Evolutionary conservation across 2,797 vertebrate species (phyloP).

Genomic region (Bovichtus variegatus): DNA sequence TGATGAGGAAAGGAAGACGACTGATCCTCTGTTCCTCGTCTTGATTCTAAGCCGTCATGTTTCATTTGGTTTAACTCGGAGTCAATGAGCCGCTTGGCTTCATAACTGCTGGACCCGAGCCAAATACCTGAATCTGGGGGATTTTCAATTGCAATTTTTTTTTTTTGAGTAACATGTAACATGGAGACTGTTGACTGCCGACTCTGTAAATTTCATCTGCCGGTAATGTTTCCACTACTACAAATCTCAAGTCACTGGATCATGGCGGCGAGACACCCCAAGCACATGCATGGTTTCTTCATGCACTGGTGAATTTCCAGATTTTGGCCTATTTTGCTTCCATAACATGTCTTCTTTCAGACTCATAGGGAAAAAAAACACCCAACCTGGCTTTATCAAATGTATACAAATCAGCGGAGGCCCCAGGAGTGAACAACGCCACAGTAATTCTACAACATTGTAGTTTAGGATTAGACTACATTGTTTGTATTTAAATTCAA

Average conservation of each 20-base stretch:
- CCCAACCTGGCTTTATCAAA: no score
- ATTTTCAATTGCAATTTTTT: constrained; percentile 7
- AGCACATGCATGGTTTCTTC: no score
- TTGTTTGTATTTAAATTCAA: background rate
- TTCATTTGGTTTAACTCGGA: constrained; percentile 3
- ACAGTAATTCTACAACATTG: background rate
- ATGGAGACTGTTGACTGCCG: no score
- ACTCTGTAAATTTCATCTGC: no score
- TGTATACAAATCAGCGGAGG: no score
- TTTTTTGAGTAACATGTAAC: no score
- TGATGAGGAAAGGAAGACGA: background rate
- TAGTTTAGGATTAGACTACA: background rate
- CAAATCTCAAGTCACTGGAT: background rate
- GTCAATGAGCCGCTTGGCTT: background rate
- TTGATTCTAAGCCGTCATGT: background rate
- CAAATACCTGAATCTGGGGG: constrained; percentile 6
- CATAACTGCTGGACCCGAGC: constrained; percentile 7
- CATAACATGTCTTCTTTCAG: no score
- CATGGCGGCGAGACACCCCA: no score
- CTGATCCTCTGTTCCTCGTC: background rate
- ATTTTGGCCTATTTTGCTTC: no score
- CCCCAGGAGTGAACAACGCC: no score
- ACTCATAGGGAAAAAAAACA: no score
- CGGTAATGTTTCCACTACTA: background rate
- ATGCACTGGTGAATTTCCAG: no score